These are phyloP conservation scores for Xenopus laevis DNA, from an alignment of 2,113 vertebrate genomes.

Conservation along the genomic window DNA sequence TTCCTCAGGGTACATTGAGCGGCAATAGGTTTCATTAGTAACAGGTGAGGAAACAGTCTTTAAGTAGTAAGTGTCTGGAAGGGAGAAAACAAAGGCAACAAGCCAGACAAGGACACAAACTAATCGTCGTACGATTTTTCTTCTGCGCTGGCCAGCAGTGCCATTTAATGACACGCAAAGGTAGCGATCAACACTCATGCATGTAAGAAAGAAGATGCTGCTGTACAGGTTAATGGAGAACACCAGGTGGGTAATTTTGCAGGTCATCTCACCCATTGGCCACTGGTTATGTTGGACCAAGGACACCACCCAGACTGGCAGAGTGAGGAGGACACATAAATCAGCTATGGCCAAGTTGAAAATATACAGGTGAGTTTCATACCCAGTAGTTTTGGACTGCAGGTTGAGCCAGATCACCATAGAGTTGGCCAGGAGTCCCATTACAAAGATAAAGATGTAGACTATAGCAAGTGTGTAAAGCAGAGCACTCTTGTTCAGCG, in stretches of 20 bases:
- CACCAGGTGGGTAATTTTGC: slow-evolving; percentile 83
- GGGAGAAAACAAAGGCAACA: slow-evolving; percentile 72
- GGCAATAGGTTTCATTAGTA: slow-evolving; percentile 71
- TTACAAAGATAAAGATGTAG: slow-evolving; percentile 87
- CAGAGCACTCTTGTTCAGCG: slow-evolving; percentile 72
- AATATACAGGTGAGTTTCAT: slow-evolving; percentile 90
- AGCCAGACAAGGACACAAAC: slow-evolving; percentile 83
- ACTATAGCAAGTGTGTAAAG: slow-evolving; percentile 81
- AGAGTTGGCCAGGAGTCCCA: slow-evolving; percentile 83
- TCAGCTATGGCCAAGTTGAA: slow-evolving; percentile 84
- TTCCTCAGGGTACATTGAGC: slow-evolving; percentile 73
- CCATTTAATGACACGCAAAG: slow-evolving; percentile 68
- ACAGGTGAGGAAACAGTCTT: slow-evolving; percentile 66
- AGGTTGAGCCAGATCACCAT: slow-evolving; percentile 92
- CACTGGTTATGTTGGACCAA: slow-evolving; percentile 82
- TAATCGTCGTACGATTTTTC: slow-evolving; percentile 65
- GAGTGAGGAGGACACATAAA: slow-evolving; percentile 81
- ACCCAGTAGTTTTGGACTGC: slow-evolving; percentile 76
- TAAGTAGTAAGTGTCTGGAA: slow-evolving; percentile 85
- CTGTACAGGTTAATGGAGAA: slow-evolving; percentile 87
- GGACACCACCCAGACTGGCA: slow-evolving; percentile 83
- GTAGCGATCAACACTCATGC: slow-evolving; percentile 93
- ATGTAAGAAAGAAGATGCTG: slow-evolving; percentile 89
- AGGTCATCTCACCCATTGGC: slow-evolving; percentile 79
- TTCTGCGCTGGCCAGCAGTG: slow-evolving; percentile 56